Evolutionary conservation across 2,888 invertebrate genomes (phyloP).

Genomic region (Macaria liturata): DNA sequence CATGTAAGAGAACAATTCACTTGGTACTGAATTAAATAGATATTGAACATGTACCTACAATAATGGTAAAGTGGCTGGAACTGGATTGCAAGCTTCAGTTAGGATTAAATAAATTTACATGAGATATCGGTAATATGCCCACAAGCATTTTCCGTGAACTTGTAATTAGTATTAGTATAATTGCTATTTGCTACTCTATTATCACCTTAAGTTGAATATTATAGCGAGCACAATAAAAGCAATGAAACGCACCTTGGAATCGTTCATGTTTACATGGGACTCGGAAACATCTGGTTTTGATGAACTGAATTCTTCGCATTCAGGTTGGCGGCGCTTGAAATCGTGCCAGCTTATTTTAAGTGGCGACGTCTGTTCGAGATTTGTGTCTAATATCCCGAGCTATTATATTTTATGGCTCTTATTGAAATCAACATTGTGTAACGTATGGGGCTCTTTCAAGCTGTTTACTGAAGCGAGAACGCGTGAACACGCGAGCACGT

Average conservation of each 20-base stretch:
- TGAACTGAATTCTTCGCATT: conserved; percentile 79
- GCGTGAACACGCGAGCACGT: conserved; percentile 18
- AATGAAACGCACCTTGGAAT: conserved; percentile 53
- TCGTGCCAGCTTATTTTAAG: conserved; percentile 82
- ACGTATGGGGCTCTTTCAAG: conserved; percentile 22
- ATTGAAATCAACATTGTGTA: conserved; percentile 53
- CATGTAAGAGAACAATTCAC: no score
- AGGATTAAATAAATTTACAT: no score
- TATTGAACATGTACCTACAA: no score
- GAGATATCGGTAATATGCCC: no score
- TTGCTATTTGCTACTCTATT: no score
- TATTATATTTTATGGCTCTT: conserved; percentile 60
- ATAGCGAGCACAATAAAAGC: conserved; percentile 36
- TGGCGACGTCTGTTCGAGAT: conserved; percentile 76
- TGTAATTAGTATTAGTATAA: no score
- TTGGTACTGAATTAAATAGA: no score
- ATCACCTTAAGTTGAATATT: no score
- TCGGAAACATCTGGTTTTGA: conserved; percentile 78
- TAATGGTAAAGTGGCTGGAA: no score
- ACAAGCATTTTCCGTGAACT: no score
- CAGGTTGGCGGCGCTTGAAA: conserved; percentile 79
- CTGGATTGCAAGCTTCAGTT: no score
- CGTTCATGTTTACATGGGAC: conserved; percentile 68
- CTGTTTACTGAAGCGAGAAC: conserved; percentile 19
- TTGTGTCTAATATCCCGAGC: conserved; percentile 65